Evolutionary conservation across 2,113 vertebrate genomes (phyloP), one percentile per base, ranked within the genome.

Genomic region (Sinocyclocheilus maitianheensis): DNA sequence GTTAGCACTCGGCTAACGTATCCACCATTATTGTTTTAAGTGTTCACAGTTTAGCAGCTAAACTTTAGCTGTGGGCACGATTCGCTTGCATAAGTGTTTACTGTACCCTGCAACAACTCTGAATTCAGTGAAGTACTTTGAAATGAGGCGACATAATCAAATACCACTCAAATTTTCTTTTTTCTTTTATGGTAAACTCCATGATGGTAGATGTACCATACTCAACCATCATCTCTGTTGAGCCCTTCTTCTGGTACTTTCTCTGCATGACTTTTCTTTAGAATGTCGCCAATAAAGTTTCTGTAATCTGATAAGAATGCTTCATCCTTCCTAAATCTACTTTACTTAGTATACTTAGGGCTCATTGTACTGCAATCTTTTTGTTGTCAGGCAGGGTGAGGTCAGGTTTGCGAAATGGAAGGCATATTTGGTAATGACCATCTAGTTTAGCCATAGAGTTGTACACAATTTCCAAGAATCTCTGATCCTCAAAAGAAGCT

Each of bases 251-350:
- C 5, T n/a, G 72, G 55, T 7, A 78, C 37, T 85, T 51, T 55
- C 13, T 85, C 20, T 26, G 71, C 53, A 51, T 84, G 30, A 7
- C 85, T 51, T 26, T 86, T 86, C 4, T 14, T 58, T 14, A 86
- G 22, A 6, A 86, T 46, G 63, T 46, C 46, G 0, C 10, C 46
- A 46, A 46, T 46, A 46, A 46, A 46, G 46, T 46, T 1, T 10
- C 46, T 46, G 46, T 46, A 46, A 7, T 46, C 46, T 10, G 46
- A 46, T 46, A 11, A 11, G 10, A 46, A 46, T 46, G 46, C 9
- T 46, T 46, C 46, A 46, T 46, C 46, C 46, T 46, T 46, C 46
- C 9, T 10, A 46, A 46, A 46, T 46, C 43, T 46, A 30, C 30
- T 30, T 30, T 30, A 30, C 43, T 81, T 20, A 12, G 46, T 26